Base-by-base conservation (phyloP, 2,888 invertebrate genomes). In the Himalopsyche kuldschensis region DNA sequence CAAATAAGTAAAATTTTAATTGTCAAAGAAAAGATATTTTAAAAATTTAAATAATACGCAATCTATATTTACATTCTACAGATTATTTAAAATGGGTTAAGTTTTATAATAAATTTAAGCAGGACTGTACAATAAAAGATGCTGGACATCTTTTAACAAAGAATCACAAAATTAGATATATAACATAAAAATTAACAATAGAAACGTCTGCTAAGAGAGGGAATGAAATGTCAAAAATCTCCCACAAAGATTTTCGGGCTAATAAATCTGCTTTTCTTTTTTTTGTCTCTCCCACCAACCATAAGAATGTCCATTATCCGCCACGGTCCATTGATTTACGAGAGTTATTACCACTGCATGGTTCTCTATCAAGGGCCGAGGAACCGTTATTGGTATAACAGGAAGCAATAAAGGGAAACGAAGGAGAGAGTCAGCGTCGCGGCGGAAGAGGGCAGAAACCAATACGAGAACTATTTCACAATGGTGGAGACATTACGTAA, bases 351-450 rank as follows among this genome's bases (percentile, higher is more conserved):
- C 86, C 80, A 84, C 79, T 80, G 86, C 86, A 86, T 79, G 86
- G 79, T 83, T 83, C 86, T 85, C 83, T 83, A 84, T 85, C 84
- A 85, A 82, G 85, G 83, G 82, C 78, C 82, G 80, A 82, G 86
- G 86, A 85, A 82, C 78, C 75, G 85, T 81, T 85, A 82, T 89
- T 88, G 89, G 90, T 88, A 88, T 88, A 88, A 88, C 91, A 91
- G 92, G 92, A 92, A 92, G 91, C 90, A 91, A 91, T 92, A 92
- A 91, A 90, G 89, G 83, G 84, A 81, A 69, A 31, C 79, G 76
- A 76, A 89, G 89, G 55, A 20, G 20, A 55, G 55, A 55, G 55
- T 55, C 89, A 90, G 90, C 90, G 89, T 88, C 27, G 63, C 63
- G 79, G 79, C 79, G 80, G 84, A 79, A 82, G 81, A 78, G 82